Conservation (phyloP, 2,113 vertebrate genomes). For the Psittacara wagleri region DNA sequence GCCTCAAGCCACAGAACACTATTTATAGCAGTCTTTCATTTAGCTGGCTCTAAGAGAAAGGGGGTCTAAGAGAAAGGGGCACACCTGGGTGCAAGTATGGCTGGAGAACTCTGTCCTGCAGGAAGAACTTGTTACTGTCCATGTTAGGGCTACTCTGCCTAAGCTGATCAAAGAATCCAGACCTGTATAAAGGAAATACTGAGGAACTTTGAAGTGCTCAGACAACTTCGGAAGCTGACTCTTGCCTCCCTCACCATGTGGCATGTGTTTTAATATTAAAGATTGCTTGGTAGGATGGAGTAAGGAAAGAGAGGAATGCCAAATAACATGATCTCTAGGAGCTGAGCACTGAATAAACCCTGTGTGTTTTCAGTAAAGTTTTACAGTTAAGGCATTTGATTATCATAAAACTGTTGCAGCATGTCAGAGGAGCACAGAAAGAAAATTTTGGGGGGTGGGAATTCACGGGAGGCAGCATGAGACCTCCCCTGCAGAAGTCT, state of each 20-base stretch:
- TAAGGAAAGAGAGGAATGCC: background rate
- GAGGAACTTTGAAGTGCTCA: background rate
- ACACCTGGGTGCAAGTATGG: background rate
- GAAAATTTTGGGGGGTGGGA: background rate
- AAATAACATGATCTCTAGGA: conserved; percentile 46
- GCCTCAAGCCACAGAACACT: background rate
- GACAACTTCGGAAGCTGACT: background rate
- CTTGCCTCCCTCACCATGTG: background rate
- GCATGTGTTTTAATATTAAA: background rate
- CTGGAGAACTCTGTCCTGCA: background rate
- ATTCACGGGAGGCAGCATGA: conserved; percentile 1
- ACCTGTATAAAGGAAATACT: background rate
- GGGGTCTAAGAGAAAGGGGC: background rate
- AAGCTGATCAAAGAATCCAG: background rate
- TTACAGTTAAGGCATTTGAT: conserved; percentile 65
- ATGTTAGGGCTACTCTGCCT: background rate
- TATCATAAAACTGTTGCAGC: conserved; percentile 64
- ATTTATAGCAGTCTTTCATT: background rate
- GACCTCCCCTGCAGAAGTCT: conserved; percentile 19
- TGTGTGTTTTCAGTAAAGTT: conserved; percentile 57
- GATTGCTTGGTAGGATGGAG: background rate
- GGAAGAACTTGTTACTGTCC: background rate
- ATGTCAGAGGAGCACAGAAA: conserved; percentile 29
- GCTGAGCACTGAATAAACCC: conserved; percentile 40
- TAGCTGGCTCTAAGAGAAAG: background rate